Conservation (phyloP, 2,797 vertebrate genomes). For the Pangasius mekongensis region DNA sequence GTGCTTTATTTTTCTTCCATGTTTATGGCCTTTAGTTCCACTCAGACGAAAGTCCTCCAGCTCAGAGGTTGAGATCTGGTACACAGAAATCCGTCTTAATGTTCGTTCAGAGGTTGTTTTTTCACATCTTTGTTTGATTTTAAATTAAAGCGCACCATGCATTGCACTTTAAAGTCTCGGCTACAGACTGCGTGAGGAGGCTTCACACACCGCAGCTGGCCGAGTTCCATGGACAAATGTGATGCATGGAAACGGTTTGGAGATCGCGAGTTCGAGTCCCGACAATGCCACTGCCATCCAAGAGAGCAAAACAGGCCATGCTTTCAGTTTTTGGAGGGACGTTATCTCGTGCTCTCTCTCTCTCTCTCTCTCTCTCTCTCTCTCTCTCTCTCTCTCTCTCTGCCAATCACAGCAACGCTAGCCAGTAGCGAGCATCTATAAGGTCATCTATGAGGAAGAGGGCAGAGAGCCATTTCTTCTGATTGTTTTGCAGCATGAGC, state of each 20-base stretch:
- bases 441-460: neutral
- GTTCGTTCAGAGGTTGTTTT: neutral
- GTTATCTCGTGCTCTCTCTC: neutral
- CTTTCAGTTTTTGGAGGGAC: neutral
- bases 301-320: neutral
- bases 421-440: neutral
- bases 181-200: neutral
- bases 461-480: neutral
- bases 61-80: neutral
- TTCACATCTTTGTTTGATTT: neutral
- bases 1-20: constrained; percentile 7
- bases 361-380: neutral
- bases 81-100: neutral
- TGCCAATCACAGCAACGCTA: neutral
- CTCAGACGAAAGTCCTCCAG: constrained; percentile 6
- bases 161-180: neutral
- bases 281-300: neutral
- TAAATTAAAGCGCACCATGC: neutral
- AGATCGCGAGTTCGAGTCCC: too few relatives aligned
- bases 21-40: constrained; percentile 10
- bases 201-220: neutral
- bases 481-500: neutral
- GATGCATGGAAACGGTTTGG: neutral
- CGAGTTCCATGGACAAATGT: neutral
- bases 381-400: neutral